Conservation (phyloP, 1,140 invertebrate species). For the Pseudomyrmex gracilis region DNA sequence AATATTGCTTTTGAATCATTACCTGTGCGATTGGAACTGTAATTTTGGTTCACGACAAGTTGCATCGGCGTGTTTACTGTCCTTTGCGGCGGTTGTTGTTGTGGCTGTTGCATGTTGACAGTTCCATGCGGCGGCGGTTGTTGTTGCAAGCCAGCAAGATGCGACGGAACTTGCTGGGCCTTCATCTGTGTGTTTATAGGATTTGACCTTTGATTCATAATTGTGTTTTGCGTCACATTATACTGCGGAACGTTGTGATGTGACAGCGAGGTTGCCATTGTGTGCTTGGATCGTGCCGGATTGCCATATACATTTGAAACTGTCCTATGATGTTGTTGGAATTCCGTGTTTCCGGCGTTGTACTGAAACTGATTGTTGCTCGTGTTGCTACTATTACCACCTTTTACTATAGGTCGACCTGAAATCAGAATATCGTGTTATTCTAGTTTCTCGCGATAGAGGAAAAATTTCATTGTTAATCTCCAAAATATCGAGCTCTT, state of each 20-base stretch:
- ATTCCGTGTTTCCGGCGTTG: slow-evolving; percentile 76
- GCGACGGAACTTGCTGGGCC: slow-evolving; percentile 79
- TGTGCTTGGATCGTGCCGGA: slow-evolving; percentile 80
- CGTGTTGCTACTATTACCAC: slow-evolving; percentile 71
- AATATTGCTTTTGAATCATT: slow-evolving; percentile 37
- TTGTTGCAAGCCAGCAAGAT: slow-evolving; percentile 80
- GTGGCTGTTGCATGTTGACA: slow-evolving; percentile 79
- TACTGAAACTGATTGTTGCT: slow-evolving; percentile 75
- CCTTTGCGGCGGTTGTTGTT: slow-evolving; percentile 79
- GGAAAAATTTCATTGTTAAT: too few species aligned
- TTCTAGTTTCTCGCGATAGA: not conserved
- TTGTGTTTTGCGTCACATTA: slow-evolving; percentile 77
- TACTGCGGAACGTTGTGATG: slow-evolving; percentile 81
- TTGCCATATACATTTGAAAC: slow-evolving; percentile 79
- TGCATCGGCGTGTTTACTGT: slow-evolving; percentile 79
- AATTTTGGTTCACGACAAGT: slow-evolving; percentile 84
- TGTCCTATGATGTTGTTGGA: slow-evolving; percentile 81
- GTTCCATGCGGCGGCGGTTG: slow-evolving; percentile 77
- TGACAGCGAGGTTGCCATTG: slow-evolving; percentile 78
- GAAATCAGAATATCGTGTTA: slow-evolving; percentile 46
- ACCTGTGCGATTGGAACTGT: slow-evolving; percentile 82
- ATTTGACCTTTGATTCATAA: slow-evolving; percentile 82
- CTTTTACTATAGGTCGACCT: slow-evolving; percentile 87
- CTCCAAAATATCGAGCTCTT: too few species aligned
- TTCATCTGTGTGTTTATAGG: slow-evolving; percentile 83